Percentiles rank a stretch among this genome's conserved stretches.
phyloP scores from a whole-genome alignment of 2,113 vertebrate genomes.

The Guaruba guarouba region DNA sequence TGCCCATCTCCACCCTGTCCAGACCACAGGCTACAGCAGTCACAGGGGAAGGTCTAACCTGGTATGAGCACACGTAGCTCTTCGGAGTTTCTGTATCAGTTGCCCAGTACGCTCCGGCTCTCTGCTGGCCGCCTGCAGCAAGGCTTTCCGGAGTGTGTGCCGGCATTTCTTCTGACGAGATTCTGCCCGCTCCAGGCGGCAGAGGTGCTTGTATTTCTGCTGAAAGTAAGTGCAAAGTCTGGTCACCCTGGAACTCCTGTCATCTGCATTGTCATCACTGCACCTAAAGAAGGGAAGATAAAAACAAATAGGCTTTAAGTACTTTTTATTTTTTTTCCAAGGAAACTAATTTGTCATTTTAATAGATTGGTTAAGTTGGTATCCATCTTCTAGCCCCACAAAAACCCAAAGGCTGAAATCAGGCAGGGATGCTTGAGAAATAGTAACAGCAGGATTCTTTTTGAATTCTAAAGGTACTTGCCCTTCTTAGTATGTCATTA shows the following conservation, averaged over 20 bases:
- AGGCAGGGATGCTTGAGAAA: not conserved
- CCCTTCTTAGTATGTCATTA: slow-evolving; percentile 14
- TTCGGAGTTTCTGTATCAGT: slow-evolving; percentile 85
- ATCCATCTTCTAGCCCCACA: not conserved
- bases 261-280: slow-evolving; percentile 77
- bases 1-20: not conserved
- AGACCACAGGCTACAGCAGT: not conserved
- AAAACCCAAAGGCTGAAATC: not conserved
- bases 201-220: slow-evolving; percentile 98
- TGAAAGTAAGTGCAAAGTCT: slow-evolving; percentile 96
- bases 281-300: slow-evolving; percentile 69
- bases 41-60: slow-evolving; percentile 76
- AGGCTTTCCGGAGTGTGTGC: slow-evolving; percentile 89
- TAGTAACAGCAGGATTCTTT: not conserved
- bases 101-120: slow-evolving; percentile 89
- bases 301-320: not conserved
- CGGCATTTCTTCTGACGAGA: slow-evolving; percentile 92
- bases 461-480: slow-evolving; percentile 4
- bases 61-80: slow-evolving; percentile 70
- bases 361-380: not conserved
- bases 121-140: slow-evolving; percentile 91
- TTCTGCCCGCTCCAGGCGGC: slow-evolving; percentile 92
- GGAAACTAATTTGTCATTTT: not conserved
- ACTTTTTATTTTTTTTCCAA: not conserved
- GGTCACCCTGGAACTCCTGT: slow-evolving; percentile 89